Evolutionary conservation across 2,888 invertebrate genomes (phyloP).

Genomic region (Tipula vernalis): DNA sequence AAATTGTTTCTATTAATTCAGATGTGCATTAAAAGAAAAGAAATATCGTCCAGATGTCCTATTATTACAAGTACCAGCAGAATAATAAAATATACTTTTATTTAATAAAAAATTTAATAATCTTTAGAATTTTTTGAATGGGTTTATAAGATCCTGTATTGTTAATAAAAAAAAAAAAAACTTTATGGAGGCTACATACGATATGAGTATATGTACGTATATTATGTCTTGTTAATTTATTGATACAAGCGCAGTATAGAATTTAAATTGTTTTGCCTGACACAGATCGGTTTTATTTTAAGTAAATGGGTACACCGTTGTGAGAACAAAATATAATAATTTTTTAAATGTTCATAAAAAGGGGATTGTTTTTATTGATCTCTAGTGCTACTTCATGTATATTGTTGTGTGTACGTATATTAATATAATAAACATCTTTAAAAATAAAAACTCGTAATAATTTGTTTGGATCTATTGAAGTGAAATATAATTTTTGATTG

Average conservation of each 20-base stretch:
- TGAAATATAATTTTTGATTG: not conserved
- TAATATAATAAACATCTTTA: not conserved
- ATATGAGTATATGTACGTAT: not conserved
- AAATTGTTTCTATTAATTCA: conserved; percentile 4
- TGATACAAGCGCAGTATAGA: not conserved
- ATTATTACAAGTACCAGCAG: not conserved
- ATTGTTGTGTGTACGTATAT: not conserved
- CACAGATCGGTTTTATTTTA: not conserved
- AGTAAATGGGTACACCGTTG: not conserved
- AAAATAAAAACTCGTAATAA: not conserved
- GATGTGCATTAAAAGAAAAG: not conserved
- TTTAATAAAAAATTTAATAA: not conserved
- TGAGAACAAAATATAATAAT: not conserved
- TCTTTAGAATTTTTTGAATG: not conserved
- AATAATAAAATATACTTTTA: not conserved
- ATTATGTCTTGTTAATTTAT: not conserved
- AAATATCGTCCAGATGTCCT: not conserved
- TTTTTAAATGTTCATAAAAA: not conserved
- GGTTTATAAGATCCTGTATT: not conserved
- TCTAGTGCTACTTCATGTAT: not conserved
- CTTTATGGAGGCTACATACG: not conserved
- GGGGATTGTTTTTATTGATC: not conserved
- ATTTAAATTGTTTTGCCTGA: not conserved
- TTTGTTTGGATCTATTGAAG: not conserved
- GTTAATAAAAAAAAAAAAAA: not conserved